Evolutionary conservation across 2,888 invertebrate species (phyloP), one percentile per base, ranked within the genome.

Genomic region (Ophion ventricosus): DNA sequence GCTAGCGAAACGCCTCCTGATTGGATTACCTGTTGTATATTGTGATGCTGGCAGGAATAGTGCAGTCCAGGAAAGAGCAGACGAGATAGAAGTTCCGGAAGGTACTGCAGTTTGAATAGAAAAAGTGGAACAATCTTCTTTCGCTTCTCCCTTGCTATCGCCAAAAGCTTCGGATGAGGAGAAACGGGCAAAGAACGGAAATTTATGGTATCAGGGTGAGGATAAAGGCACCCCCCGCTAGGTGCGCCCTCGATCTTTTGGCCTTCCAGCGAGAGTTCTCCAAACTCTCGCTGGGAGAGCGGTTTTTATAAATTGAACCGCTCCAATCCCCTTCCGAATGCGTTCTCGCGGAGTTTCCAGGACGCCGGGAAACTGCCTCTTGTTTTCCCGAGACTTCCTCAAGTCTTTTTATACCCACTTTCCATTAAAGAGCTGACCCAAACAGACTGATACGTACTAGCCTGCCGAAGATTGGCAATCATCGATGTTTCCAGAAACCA

Each of bases 141-240:
- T 76, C 64, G 40, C 64, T 67, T 64, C 70, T 49, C 66, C 14
- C 69, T 23, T 20, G 66, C 78, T 82, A 79, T 82, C 72, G 78
- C 43, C 29, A 57, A 59, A 56, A 63, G 40, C 43, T 29, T 54
- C n/a, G 74, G 10, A 26, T 35, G n/a, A 72, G 26, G 61, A 74
- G 23, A 35, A 76, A 40, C 43, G 74, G n/a, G 70, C n/a, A 77
- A 56, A 74, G 70, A 69, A 76, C 57, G 54, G 66, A 84, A 86
- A 84, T 86, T 85, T 87, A 86, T 87, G 79, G 82, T 80, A 26
- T 74, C 75, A 59, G 79, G 85, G 86, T 72, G 73, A 83, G 78
- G 77, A 83, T 79, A 82, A 81, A 67, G 54, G 40, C 57, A 23
- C 20, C 76, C 20, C 76, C 54, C 66, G 80, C 76, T 76, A 67